Conservation (phyloP, 2,113 vertebrate species). For the Thunnus thynnus region DNA sequence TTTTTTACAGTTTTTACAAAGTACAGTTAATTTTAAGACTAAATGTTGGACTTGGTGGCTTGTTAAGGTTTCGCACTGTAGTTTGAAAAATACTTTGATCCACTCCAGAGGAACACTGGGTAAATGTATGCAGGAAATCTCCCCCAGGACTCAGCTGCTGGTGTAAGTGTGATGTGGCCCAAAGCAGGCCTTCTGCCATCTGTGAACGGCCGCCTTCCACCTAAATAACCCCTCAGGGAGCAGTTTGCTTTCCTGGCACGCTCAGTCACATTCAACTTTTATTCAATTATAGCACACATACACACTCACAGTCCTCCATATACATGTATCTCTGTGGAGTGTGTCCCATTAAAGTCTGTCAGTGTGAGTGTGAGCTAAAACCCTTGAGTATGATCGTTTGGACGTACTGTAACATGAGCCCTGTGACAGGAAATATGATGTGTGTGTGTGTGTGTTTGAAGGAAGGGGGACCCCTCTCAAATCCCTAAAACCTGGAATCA, state of each 20-base stretch:
- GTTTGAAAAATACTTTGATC: not conserved
- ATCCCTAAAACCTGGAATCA: slow-evolving; percentile 11
- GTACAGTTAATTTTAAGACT: not conserved
- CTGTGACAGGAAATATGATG: slow-evolving; percentile 46
- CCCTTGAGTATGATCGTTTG: slow-evolving; percentile 1
- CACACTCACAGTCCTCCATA: not conserved
- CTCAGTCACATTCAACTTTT: slow-evolving; percentile 40
- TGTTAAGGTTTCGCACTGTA: not conserved
- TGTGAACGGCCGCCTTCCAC: slow-evolving; percentile 29
- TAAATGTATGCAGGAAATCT: slow-evolving; percentile 9
- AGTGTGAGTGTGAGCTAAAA: slow-evolving; percentile 31
- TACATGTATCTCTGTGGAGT: slow-evolving; percentile 10
- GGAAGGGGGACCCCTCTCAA: not conserved
- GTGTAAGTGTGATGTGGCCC: slow-evolving; percentile 22
- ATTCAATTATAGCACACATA: slow-evolving; percentile 59
- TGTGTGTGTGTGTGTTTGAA: slow-evolving; percentile 54
- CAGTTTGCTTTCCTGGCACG: slow-evolving; percentile 58
- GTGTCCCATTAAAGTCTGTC: slow-evolving; percentile 39
- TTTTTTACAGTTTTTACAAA: not conserved
- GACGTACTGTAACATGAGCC: slow-evolving; percentile 2
- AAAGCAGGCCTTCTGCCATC: slow-evolving; percentile 10
- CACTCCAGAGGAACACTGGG: not conserved
- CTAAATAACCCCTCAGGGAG: slow-evolving; percentile 20
- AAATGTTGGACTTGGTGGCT: too few species aligned
- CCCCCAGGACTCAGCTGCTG: slow-evolving; percentile 8